Evolutionary conservation across 2,888 invertebrate species (phyloP).

Genomic region (Bimastos eiseni): DNA sequence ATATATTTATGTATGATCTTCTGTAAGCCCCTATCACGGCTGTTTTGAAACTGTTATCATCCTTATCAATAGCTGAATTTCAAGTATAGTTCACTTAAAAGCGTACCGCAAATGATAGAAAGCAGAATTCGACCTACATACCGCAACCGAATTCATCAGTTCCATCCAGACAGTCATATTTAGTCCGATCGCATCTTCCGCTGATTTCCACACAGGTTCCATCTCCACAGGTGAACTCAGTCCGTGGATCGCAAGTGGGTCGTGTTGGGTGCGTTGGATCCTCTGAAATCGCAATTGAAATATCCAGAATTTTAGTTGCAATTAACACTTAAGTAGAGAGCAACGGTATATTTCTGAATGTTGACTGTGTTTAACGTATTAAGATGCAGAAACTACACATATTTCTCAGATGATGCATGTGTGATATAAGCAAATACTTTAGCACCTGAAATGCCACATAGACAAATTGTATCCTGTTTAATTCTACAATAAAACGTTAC

Average conservation of each 20-base stretch:
- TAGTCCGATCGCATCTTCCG: constrained; percentile 57
- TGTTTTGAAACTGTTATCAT: neutral
- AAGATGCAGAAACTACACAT: neutral
- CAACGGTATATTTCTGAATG: no score
- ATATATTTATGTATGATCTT: neutral
- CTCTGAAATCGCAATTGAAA: neutral
- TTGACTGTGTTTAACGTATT: neutral
- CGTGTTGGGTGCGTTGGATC: neutral
- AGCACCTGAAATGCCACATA: neutral
- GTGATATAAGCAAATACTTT: neutral
- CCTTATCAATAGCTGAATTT: neutral
- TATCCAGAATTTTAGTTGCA: no score
- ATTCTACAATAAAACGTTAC: neutral
- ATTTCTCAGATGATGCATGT: neutral
- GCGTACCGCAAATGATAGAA: constrained; percentile 26
- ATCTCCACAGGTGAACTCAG: constrained; percentile 37
- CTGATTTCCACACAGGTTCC: constrained; percentile 37
- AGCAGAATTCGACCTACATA: no score
- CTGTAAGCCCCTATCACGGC: no score
- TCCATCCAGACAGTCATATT: constrained; percentile 69
- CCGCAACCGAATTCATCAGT: constrained; percentile 89
- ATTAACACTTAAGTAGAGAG: no score
- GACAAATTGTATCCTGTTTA: no score
- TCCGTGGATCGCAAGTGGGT: constrained; percentile 30
- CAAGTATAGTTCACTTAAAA: neutral